A percentile compares a stretch with the other conserved stretches of the same genome.
Conservation (phyloP, 2,113 vertebrate species). For the Caranx ignobilis region DNA sequence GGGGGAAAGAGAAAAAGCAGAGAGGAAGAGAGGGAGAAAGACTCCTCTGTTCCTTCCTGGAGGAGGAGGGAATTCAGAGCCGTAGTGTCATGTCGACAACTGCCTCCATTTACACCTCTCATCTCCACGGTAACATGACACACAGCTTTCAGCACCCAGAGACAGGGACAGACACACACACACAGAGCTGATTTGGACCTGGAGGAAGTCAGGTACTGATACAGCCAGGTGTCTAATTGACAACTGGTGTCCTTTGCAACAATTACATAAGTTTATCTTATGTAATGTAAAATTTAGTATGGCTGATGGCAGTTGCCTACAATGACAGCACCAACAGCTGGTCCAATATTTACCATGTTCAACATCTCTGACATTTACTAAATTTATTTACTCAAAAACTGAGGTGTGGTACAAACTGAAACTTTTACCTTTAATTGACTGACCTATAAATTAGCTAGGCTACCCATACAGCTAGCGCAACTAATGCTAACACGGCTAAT, state of each 20-base stretch:
- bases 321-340: too few species aligned
- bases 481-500: too few species aligned
- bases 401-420: too few species aligned
- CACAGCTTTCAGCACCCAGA: constrained; percentile 52
- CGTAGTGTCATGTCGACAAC: constrained; percentile 79
- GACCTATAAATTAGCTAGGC: too few species aligned
- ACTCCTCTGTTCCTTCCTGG: constrained; percentile 72
- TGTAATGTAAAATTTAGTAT: too few species aligned
- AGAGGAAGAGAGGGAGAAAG: constrained; percentile 72
- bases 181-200: constrained; percentile 5
- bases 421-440: too few species aligned
- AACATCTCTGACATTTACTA: background rate
- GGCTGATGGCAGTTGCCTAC: background rate
- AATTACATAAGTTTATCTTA: background rate
- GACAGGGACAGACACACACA: constrained; percentile 32
- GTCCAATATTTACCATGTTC: background rate
- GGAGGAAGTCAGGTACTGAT: constrained; percentile 16
- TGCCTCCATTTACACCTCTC: constrained; percentile 78
- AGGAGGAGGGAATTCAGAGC: constrained; percentile 78
- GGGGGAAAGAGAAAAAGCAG: constrained; percentile 56
- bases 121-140: constrained; percentile 74
- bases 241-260: background rate
- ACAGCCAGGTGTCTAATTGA: constrained; percentile 13
- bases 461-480: too few species aligned
- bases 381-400: background rate